Percentiles rank a stretch among this genome's conserved stretches.
These are phyloP conservation scores for Pachypeltis micranthus DNA, from an alignment of 1,140 invertebrate genomes.

Conservation along the genomic window DNA sequence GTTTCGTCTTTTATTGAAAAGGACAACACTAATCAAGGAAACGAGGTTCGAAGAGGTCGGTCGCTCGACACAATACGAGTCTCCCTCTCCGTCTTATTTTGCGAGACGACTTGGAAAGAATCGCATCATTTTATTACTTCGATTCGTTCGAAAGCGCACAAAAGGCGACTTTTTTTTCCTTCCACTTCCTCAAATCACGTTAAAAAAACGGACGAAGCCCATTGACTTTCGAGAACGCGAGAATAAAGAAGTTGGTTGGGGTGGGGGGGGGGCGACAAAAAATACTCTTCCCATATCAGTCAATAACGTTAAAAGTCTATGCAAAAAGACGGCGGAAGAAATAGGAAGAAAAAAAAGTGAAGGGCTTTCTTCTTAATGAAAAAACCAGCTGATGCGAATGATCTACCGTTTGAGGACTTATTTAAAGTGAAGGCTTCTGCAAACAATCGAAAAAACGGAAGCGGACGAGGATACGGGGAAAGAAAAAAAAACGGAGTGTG, in stretches of 20 bases:
- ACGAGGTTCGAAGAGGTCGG: background rate
- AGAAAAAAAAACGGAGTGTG: too few relatives aligned
- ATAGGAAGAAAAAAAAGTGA: background rate
- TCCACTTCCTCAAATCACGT: background rate
- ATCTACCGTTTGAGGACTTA: constrained; percentile 9
- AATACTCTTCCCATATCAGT: background rate
- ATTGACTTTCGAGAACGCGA: background rate
- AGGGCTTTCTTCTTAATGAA: constrained; percentile 5
- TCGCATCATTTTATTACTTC: constrained; percentile 4
- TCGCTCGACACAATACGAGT: background rate
- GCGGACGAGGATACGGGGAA: too few relatives aligned
- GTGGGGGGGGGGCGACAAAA: too few relatives aligned
- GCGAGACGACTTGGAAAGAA: background rate
- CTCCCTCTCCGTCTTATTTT: background rate
- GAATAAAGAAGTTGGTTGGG: too few relatives aligned
- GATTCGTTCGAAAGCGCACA: background rate
- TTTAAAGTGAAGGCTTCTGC: constrained; percentile 1
- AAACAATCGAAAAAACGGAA: constrained; percentile 7
- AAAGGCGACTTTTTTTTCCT: background rate
- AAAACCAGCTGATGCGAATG: constrained; percentile 9
- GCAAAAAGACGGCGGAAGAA: background rate
- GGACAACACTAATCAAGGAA: background rate
- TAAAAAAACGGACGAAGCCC: too few relatives aligned
- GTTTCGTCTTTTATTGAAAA: constrained; percentile 1
- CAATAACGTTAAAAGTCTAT: constrained; percentile 8